Conservation (phyloP, 2,888 invertebrate species). For the Odontomyia ornata region DNA sequence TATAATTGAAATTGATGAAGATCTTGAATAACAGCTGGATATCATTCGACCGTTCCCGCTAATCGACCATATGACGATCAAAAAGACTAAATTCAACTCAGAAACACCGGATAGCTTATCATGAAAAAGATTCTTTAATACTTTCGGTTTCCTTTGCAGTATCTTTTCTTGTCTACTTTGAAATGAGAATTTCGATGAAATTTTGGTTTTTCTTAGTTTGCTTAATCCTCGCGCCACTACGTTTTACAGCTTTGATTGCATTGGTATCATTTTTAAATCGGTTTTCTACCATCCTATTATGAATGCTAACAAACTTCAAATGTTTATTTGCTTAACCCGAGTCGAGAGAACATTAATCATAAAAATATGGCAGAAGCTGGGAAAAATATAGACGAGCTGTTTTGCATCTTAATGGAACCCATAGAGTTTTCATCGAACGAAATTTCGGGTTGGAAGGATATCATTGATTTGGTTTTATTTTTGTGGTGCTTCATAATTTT, state of each 20-base stretch:
- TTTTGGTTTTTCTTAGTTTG: slow-evolving; percentile 16
- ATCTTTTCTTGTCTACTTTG: background rate
- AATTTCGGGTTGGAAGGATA: too few species aligned
- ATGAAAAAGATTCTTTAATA: slow-evolving; percentile 28
- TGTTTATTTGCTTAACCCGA: slow-evolving; percentile 13
- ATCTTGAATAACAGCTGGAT: slow-evolving; percentile 39
- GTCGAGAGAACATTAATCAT: slow-evolving; percentile 14
- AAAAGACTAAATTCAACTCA: background rate
- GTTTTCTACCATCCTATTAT: background rate
- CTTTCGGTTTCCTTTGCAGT: slow-evolving; percentile 25
- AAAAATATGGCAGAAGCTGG: slow-evolving; percentile 2
- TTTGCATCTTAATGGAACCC: slow-evolving; percentile 1
- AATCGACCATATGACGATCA: slow-evolving; percentile 29
- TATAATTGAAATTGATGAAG: slow-evolving; percentile 32
- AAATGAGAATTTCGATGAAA: slow-evolving; percentile 4
- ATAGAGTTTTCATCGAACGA: too few species aligned
- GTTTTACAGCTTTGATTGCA: background rate
- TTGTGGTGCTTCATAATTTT: too few species aligned
- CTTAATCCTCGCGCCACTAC: background rate
- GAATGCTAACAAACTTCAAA: slow-evolving; percentile 10
- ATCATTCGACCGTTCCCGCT: background rate
- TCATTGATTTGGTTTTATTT: too few species aligned
- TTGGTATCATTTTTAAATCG: background rate
- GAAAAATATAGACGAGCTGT: background rate
- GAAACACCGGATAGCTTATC: slow-evolving; percentile 30